Percentiles rank a stretch among this genome's conserved stretches.
Conservation (phyloP, 2,888 invertebrate species). For the Ochropacha duplaris region DNA sequence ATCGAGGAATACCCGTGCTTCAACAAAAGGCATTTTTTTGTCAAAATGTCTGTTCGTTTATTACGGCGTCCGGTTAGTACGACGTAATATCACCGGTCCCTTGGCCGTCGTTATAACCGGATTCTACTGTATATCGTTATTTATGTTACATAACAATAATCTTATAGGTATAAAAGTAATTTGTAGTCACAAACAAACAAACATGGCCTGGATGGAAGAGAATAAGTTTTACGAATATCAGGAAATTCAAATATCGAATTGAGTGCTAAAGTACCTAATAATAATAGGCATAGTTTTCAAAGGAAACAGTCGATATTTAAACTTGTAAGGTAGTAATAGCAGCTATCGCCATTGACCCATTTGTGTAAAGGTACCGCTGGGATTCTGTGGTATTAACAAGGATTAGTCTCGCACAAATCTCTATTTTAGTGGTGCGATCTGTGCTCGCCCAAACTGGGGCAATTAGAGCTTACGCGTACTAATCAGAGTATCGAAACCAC, state of each 20-base stretch:
- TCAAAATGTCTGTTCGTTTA: too few species aligned
- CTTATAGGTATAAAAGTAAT: too few species aligned
- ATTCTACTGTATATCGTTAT: too few species aligned
- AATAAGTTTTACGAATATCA: not conserved
- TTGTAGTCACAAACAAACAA: too few species aligned
- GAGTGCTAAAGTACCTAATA: too few species aligned
- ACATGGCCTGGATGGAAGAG: not conserved
- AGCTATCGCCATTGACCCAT: conserved; percentile 50
- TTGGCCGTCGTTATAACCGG: too few species aligned
- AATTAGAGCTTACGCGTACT: conserved; percentile 74
- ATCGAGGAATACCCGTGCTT: too few species aligned
- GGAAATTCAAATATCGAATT: not conserved
- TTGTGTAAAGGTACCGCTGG: conserved; percentile 63
- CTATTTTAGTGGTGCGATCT: conserved; percentile 74
- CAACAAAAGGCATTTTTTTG: too few species aligned
- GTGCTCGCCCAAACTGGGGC: conserved; percentile 68
- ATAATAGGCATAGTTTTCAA: too few species aligned
- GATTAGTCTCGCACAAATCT: conserved; percentile 75
- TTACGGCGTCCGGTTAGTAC: too few species aligned
- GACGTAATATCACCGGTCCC: too few species aligned
- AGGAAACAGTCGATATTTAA: not conserved
- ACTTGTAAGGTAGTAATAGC: not conserved
- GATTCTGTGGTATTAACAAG: conserved; percentile 66
- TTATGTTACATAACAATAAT: too few species aligned
- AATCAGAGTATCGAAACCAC: conserved; percentile 58